A percentile compares a stretch with the other conserved stretches of the same genome.
Evolutionary conservation across 2,797 vertebrate genomes (phyloP).

Genomic region (Smutsia temminckii): DNA sequence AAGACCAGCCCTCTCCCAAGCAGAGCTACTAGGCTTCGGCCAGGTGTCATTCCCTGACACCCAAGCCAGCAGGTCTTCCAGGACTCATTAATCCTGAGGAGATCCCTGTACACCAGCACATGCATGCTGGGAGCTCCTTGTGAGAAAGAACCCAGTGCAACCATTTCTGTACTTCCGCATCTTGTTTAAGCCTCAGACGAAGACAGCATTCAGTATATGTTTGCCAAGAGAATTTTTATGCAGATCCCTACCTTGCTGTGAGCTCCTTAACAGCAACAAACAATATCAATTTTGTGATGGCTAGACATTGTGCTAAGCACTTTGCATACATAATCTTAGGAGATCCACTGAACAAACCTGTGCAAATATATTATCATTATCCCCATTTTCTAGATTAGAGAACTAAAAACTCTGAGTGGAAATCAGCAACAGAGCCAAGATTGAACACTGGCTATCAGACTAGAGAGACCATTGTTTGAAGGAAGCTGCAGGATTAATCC

Average conservation of each 20-base stretch:
- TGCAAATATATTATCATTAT: neutral
- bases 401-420: neutral
- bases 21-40: neutral
- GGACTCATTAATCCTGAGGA: neutral
- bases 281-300: neutral
- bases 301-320: neutral
- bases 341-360: neutral
- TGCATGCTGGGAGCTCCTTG: neutral
- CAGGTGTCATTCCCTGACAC: neutral
- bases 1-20: neutral
- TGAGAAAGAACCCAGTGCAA: neutral
- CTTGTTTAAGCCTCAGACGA: neutral
- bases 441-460: neutral
- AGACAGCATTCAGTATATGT: neutral
- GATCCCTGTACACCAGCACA: neutral
- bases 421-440: neutral
- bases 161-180: neutral
- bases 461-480: neutral
- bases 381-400: neutral
- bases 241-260: neutral
- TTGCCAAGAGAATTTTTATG: constrained; percentile 4
- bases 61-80: neutral
- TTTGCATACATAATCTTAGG: neutral
- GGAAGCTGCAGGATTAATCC: neutral
- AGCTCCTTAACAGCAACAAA: neutral